These are phyloP conservation scores for Sebastolobus altivelis DNA, from an alignment of 2,797 vertebrate genomes.

Conservation along the genomic window DNA sequence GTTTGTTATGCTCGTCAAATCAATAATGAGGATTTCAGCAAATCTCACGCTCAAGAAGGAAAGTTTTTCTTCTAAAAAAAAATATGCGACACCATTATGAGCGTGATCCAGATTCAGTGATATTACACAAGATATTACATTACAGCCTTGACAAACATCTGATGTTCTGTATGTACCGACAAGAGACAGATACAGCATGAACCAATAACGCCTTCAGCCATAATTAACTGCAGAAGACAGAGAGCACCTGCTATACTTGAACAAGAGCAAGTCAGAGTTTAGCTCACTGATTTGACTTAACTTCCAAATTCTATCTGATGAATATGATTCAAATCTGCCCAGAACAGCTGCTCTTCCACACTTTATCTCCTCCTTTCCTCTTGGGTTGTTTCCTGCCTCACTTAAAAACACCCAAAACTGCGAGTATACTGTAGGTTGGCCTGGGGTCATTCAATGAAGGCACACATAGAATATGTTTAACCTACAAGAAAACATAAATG, in stretches of 20 bases:
- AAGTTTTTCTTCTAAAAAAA: constrained; percentile 25
- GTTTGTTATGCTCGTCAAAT: constrained; percentile 66
- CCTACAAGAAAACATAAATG: constrained; percentile 27
- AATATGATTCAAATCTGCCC: constrained; percentile 44
- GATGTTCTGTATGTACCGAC: constrained; percentile 40
- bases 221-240: constrained; percentile 75
- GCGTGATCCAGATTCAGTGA: constrained; percentile 37
- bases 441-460: constrained; percentile 56
- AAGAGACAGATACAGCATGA: constrained; percentile 54
- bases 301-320: constrained; percentile 66
- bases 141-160: constrained; percentile 55
- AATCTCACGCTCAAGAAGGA: constrained; percentile 57
- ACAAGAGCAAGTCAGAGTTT: constrained; percentile 62
- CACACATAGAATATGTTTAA: constrained; percentile 36
- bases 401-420: constrained; percentile 61
- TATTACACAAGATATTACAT: constrained; percentile 45
- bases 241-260: constrained; percentile 71
- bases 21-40: constrained; percentile 62
- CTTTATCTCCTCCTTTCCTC: constrained; percentile 40
- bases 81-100: constrained; percentile 45
- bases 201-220: constrained; percentile 71
- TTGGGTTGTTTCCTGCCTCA: constrained; percentile 42
- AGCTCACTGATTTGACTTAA: constrained; percentile 69
- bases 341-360: constrained; percentile 63
- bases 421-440: constrained; percentile 28